phyloP scores from a whole-genome alignment of 2,797 vertebrate species.

The Spinibarbus caldwelli region DNA sequence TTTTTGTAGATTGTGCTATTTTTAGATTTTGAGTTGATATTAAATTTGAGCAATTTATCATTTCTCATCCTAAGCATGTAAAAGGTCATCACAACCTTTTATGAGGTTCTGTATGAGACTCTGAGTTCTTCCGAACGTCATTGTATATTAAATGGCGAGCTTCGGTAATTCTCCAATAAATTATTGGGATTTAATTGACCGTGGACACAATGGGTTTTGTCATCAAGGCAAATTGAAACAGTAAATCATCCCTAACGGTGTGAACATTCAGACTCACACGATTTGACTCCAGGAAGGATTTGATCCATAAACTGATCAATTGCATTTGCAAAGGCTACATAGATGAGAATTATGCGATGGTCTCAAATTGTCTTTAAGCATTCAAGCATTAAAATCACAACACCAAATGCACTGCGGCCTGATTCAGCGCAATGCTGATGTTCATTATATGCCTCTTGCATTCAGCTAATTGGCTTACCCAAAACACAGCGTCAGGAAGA shows the following conservation, averaged over 20 bases:
- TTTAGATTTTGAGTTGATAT: not conserved
- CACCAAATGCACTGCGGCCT: conserved; percentile 29
- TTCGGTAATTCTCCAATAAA: conserved; percentile 37
- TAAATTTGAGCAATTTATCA: conserved; percentile 20
- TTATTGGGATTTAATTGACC: conserved; percentile 70
- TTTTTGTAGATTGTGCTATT: conserved; percentile 11
- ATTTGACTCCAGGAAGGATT: conserved; percentile 37
- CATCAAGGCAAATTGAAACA: conserved; percentile 70
- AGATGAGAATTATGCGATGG: conserved; percentile 36
- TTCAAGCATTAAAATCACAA: conserved; percentile 53
- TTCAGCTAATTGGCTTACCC: conserved; percentile 52
- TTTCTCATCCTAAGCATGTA: not conserved
- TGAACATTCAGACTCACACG: conserved; percentile 34
- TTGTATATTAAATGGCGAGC: conserved; percentile 5
- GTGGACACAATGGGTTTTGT: conserved; percentile 67
- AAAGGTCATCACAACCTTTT: conserved; percentile 24
- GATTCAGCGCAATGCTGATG: conserved; percentile 33
- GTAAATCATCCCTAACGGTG: conserved; percentile 74
- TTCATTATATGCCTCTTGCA: conserved; percentile 38
- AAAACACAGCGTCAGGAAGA: conserved; percentile 29
- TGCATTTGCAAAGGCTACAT: conserved; percentile 47
- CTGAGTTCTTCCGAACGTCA: conserved; percentile 26
- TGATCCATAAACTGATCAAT: conserved; percentile 59
- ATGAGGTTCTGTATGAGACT: not conserved
- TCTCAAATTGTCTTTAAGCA: conserved; percentile 32